A percentile compares a stretch with the other conserved stretches of the same genome.
These are phyloP conservation scores for Luehdorfia chinensis DNA, from an alignment of 1,140 invertebrate species.

Conservation along the genomic window DNA sequence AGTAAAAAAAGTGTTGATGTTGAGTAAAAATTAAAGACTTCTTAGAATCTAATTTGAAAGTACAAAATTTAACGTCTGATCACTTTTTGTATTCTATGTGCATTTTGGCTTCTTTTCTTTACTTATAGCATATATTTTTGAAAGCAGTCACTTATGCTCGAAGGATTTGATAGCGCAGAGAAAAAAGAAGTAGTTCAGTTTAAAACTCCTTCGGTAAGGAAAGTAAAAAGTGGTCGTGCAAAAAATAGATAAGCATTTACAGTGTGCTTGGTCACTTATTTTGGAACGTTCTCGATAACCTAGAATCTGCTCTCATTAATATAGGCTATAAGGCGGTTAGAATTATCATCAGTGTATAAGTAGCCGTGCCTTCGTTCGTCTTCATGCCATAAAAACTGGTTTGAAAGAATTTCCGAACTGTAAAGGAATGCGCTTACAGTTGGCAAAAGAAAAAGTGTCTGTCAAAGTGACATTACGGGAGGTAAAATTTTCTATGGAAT, in stretches of 20 bases:
- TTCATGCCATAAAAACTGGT: conserved; percentile 49
- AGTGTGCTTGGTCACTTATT: too few relatives aligned
- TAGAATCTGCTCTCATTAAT: too few relatives aligned
- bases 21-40: conserved; percentile 69
- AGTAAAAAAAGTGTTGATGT: conserved; percentile 64
- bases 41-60: conserved; percentile 73
- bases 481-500: conserved; percentile 24
- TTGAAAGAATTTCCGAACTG: conserved; percentile 42
- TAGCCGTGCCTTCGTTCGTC: conserved; percentile 74
- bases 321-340: conserved; percentile 28
- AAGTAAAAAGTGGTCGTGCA: too few relatives aligned
- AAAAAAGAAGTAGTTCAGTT: too few relatives aligned
- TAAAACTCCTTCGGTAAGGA: too few relatives aligned
- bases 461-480: conserved; percentile 13
- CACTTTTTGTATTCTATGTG: conserved; percentile 68
- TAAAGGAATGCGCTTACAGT: conserved; percentile 32
- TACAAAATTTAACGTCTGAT: conserved; percentile 71
- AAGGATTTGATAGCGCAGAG: too few relatives aligned
- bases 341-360: conserved; percentile 62
- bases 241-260: too few relatives aligned
- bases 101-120: conserved; percentile 64
- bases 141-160: too few relatives aligned
- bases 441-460: conserved; percentile 30
- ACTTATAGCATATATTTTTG: too few relatives aligned
- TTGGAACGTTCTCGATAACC: too few relatives aligned